These are phyloP conservation scores for Oreotragus oreotragus DNA, from an alignment of 2,113 vertebrate species.

Conservation along the genomic window DNA sequence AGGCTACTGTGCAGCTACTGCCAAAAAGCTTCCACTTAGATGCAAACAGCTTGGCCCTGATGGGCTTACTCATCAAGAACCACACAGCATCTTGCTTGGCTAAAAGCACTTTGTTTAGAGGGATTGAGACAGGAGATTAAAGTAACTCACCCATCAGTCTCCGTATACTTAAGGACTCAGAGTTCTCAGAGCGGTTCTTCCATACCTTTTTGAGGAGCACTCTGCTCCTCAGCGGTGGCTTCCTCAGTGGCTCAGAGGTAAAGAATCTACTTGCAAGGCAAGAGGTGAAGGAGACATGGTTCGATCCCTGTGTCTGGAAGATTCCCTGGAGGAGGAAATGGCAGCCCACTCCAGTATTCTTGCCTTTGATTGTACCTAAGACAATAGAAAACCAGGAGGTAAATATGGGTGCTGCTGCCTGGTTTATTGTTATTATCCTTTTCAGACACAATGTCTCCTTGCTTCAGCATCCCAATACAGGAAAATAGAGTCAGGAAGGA, in stretches of 20 bases:
- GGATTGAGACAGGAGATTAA: background rate
- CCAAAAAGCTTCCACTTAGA: constrained; percentile 49
- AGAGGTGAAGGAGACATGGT: background rate
- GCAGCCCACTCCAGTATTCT: background rate
- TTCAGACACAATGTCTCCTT: background rate
- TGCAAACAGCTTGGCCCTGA: background rate
- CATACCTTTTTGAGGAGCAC: background rate
- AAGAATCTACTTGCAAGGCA: background rate
- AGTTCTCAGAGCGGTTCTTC: background rate
- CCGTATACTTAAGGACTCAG: background rate
- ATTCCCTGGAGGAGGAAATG: background rate
- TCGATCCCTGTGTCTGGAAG: background rate
- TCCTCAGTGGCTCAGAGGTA: background rate
- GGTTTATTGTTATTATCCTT: background rate
- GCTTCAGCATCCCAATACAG: background rate
- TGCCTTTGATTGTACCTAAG: background rate
- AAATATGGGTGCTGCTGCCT: background rate
- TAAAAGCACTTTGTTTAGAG: constrained; percentile 40
- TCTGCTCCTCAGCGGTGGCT: background rate
- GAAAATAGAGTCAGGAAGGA: background rate
- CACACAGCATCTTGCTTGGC: background rate
- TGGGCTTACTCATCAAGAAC: background rate
- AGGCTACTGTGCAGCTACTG: constrained; percentile 6
- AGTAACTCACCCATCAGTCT: background rate
- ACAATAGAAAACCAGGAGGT: background rate